Evolutionary conservation across 2,797 vertebrate species (phyloP).

Genomic region (Hemitrygon akajei): DNA sequence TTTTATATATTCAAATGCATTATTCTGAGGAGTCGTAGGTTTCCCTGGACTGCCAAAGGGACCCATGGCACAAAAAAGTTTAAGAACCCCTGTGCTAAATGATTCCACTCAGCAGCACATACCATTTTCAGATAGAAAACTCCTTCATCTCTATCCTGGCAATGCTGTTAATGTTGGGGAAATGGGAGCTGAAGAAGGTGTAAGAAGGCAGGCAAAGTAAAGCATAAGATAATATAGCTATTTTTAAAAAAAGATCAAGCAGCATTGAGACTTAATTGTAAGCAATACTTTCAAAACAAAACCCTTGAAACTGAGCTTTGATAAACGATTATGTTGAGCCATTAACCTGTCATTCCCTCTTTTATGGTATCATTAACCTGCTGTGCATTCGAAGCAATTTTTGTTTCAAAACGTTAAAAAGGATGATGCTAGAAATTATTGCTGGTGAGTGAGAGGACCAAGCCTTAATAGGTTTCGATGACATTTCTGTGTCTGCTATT

Average conservation of each 20-base stretch:
- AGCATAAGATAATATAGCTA: not conserved
- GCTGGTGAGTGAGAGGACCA: not conserved
- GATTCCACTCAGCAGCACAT: not conserved
- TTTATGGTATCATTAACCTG: constrained; percentile 27
- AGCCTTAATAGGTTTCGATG: not conserved
- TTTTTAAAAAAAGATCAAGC: not conserved
- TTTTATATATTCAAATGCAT: too few relatives aligned
- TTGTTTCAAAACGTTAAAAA: not conserved
- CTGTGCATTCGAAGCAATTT: not conserved
- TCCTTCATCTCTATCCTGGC: too few relatives aligned
- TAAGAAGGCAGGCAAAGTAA: not conserved
- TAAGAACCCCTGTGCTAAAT: not conserved
- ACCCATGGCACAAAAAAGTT: too few relatives aligned
- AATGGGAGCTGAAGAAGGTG: not conserved
- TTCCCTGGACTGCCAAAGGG: too few relatives aligned
- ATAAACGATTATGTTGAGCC: not conserved
- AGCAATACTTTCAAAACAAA: not conserved
- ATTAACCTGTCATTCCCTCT: constrained; percentile 29
- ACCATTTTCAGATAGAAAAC: not conserved
- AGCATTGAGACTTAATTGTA: not conserved
- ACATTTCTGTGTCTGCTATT: not conserved
- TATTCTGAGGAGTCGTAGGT: too few relatives aligned
- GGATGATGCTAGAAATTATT: not conserved
- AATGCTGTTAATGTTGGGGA: not conserved
- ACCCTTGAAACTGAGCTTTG: not conserved